Base-by-base conservation (phyloP, 2,888 invertebrate species). In the Idaea aversata region DNA sequence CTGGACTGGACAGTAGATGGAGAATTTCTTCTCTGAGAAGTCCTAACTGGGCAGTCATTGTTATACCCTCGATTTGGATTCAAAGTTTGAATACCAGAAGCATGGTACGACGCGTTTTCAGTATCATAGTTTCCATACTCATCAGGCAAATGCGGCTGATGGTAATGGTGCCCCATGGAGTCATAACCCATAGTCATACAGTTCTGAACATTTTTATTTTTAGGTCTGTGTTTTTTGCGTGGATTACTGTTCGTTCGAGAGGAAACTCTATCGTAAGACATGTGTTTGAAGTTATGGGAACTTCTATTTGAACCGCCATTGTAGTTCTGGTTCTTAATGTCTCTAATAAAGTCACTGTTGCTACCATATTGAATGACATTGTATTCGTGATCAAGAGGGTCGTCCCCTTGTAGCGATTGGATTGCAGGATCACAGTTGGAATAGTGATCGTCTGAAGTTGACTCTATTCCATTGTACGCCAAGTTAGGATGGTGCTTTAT, bases 121-220 rank as follows among this genome's bases (percentile, higher is more conserved):
- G 91, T 83, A 62, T 90, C 92, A 62, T 88, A 93, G 67, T 90
- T 92, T 34, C 89, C 91, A 67, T 91, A 93, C 70, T 90, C 90
- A 67, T 93, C 93, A 35, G 91, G 91, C 75, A 93, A 77, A 75
- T 93, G 94, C 0, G 94, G 94, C 73, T 93, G 93, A 63, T 93
- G 93, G 77, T 93, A 93, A 65, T 93, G 93, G 61, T 93, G 93
- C 0, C 88, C 87, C 77, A 91, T 85, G 0, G 93, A 85, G 71
- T 94, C 94, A 82, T 94, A 94, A 2, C 94, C 93, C 86, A 94
- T 94, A 69, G 90, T 94, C 94, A 82, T 94, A 84, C 84, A 94
- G 76, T 90, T 95, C 84, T 91, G 94, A 73, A 91, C 86, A 73
- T 91, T 93, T 71, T 93, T 93, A 71, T 92, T 93, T 81, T 93